Base-by-base conservation (phyloP, 2,797 vertebrate species). In the Jordanella pulchra region DNA sequence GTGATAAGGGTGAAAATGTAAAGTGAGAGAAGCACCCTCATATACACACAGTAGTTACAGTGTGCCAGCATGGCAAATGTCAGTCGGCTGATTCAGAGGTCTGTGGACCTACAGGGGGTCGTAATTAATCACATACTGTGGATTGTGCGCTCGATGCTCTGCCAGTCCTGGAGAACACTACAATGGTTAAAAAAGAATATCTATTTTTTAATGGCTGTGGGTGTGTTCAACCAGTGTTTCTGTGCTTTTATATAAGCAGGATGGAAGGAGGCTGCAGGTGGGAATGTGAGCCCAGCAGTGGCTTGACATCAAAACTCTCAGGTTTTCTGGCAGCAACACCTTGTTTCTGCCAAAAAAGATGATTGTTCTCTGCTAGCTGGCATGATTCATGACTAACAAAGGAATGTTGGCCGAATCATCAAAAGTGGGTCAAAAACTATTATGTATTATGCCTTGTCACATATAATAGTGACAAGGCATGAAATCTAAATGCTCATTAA, bases 271-370 rank as follows among this genome's bases (percentile, higher is more conserved):
- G 45, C 65, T 28, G 51, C 25, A 63, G 68, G 72, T 5, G 76
- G 67, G 45, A 51, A 76, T 82, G 82, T 56, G 76, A 82, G 86
- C 54, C 58, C 77, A 72, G 54, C 65, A 7, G 73, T 18, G 71
- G 72, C 50, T 55, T 65, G 72, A 72, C 73, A 76, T 39, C 71
- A 70, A 72, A 72, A 85, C 78, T 71, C 70, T 71, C 47, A 21
- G 6, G 69, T 65, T 4, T 27, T 9, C 27, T 75, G 18, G 66
- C 25, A 61, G 73, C 48, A 64, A 71, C 79, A 84, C 86, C 80
- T 79, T 7, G 25, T 18, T 0, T 10, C 51, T 3, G 42, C 79
- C 66, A 69, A 65, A 67, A 73, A 69, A 67, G 69, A 75, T 69
- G 76, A 48, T 74, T 65, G 58, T 69, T 47, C 39, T 3, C 18